Percentiles rank a stretch among this genome's conserved stretches.
Evolutionary conservation across 2,888 invertebrate species (phyloP).

Genomic region (Sinhomidia bicolor): DNA sequence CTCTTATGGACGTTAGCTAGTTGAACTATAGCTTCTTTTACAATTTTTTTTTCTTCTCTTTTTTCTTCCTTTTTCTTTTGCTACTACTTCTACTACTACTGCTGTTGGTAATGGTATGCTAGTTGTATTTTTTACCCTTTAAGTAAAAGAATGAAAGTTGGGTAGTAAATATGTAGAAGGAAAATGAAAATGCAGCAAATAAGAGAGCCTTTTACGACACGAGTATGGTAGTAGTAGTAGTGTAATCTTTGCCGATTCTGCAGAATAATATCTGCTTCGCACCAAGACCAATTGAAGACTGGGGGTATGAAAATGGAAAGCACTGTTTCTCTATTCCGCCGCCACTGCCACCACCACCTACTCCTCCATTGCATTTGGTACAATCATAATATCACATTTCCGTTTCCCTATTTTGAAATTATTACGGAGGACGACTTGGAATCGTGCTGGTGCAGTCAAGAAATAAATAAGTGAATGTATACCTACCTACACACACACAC

Average conservation of each 20-base stretch:
- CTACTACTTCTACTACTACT: not conserved
- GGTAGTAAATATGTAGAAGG: not conserved
- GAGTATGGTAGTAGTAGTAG: not conserved
- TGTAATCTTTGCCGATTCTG: conserved; percentile 62
- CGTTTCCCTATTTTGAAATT: conserved; percentile 12
- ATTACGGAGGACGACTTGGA: conserved; percentile 27
- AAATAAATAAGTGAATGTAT: conserved; percentile 13
- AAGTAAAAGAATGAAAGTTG: conserved; percentile 34
- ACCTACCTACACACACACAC: not conserved
- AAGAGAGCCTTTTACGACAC: conserved; percentile 37
- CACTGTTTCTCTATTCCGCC: conserved; percentile 54
- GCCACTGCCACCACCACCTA: too few species aligned
- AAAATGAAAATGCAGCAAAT: conserved; percentile 38
- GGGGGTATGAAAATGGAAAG: conserved; percentile 33
- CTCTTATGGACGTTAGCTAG: not conserved
- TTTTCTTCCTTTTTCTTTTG: not conserved
- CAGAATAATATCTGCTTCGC: conserved; percentile 53
- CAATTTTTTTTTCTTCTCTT: not conserved
- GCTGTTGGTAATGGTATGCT: not conserved
- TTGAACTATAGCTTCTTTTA: conserved; percentile 1
- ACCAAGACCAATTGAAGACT: conserved; percentile 45
- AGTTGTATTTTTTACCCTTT: not conserved
- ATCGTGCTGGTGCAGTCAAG: not conserved
- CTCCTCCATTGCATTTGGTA: too few species aligned
- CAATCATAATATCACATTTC: conserved; percentile 59